Evolutionary conservation across 2,888 invertebrate genomes (phyloP), one percentile per base, ranked within the genome.

Genomic region (Cerceris rybyensis): DNA sequence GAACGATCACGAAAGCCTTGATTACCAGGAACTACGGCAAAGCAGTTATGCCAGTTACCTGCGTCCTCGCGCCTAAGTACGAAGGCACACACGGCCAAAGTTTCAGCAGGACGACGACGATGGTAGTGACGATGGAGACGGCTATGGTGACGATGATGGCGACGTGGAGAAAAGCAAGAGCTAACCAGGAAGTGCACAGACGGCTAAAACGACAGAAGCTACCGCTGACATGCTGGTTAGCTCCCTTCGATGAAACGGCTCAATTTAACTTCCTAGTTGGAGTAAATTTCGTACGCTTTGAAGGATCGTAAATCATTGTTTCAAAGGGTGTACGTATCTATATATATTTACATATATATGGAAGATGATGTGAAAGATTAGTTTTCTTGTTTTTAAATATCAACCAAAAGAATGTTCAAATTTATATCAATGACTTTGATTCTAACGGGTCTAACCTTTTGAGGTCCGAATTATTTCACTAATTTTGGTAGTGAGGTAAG

Each of bases 21-120:
- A 89, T 89, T 88, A 84, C 83, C 84, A 75, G 74, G 59, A 70
- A 84, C 78, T 67, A 76, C 78, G 79, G 57, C 69, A 78, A 83
- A 84, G 84, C 85, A 87, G 85, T 87, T 87, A 86, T 85, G 81
- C 82, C 86, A 84, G 84, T 87, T 84, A 85, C 81, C 83, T 82
- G 83, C 84, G 81, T 80, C 78, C 83, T 76, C 78, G 70, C 83
- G 74, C 79, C 78, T 78, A 85, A 85, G 81, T 79, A 80, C 81
- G 79, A 78, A 76, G 67, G 71, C 74, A 75, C 73, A 81, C 84
- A 85, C 81, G 78, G 83, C 75, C 85, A 63, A 85, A 87, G 82
- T 87, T 87, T 75, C 81, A 61, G 71, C 63, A 68, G 58, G 72
- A 71, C 67, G 63, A 55, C 70, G 42, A 63, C 67, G 55, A 64